Percentiles rank a stretch among this genome's conserved stretches.
These are phyloP conservation scores for Uromys caudimaculatus DNA, from an alignment of 2,797 vertebrate species.

Conservation along the genomic window DNA sequence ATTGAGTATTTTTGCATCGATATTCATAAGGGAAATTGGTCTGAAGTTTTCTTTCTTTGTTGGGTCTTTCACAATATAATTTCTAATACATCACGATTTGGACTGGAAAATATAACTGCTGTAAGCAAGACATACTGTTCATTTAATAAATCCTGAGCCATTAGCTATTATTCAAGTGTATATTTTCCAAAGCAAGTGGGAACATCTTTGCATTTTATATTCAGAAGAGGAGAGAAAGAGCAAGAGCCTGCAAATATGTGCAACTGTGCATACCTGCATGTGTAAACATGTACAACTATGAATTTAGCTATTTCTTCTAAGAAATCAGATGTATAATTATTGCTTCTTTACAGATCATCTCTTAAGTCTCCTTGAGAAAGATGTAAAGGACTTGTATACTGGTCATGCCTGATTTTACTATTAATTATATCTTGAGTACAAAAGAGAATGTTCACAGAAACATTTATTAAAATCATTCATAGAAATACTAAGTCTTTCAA, in stretches of 20 bases:
- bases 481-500: conserved; percentile 26
- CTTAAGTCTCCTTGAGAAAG: conserved; percentile 37
- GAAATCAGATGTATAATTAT: not conserved
- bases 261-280: not conserved
- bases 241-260: conserved; percentile 13
- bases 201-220: conserved; percentile 44
- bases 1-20: too few relatives aligned
- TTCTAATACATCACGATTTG: not conserved
- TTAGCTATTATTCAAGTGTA: conserved; percentile 24
- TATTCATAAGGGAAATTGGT: too few relatives aligned
- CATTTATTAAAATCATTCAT: conserved; percentile 28
- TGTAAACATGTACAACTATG: not conserved
- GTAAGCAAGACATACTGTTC: not conserved
- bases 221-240: conserved; percentile 1
- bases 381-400: not conserved
- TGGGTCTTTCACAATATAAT: not conserved
- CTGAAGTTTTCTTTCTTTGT: too few relatives aligned
- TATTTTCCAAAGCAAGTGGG: not conserved
- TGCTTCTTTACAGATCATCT: conserved; percentile 29
- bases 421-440: not conserved
- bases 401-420: not conserved
- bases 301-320: conserved; percentile 2
- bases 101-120: conserved; percentile 17
- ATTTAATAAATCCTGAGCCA: conserved; percentile 25
- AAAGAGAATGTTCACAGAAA: not conserved